Conservation (phyloP, 2,113 vertebrate species). For the Sprattus sprattus region DNA sequence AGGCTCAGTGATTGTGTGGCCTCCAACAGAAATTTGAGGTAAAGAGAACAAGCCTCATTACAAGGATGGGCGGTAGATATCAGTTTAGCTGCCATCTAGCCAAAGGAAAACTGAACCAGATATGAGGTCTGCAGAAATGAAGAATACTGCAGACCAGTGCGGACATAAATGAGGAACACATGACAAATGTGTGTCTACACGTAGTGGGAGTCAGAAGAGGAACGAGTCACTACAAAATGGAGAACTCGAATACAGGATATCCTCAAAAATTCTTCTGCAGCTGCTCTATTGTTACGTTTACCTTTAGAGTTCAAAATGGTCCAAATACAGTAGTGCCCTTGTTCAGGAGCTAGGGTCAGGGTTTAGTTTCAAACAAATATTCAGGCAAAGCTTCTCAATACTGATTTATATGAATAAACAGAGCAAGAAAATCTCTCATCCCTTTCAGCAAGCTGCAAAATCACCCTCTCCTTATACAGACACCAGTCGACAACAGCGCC, state of each 20-base stretch:
- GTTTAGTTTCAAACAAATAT: not conserved
- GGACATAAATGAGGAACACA: conserved; percentile 37
- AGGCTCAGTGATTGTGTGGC: not conserved
- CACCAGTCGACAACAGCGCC: not conserved
- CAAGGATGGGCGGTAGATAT: not conserved
- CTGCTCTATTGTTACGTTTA: not conserved
- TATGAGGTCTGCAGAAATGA: not conserved
- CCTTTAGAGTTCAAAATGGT: not conserved
- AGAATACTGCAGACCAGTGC: not conserved
- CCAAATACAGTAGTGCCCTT: not conserved
- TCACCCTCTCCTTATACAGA: not conserved
- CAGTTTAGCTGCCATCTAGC: not conserved
- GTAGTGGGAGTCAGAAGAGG: conserved; percentile 33
- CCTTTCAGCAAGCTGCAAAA: too few relatives aligned
- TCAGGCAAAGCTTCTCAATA: too few relatives aligned
- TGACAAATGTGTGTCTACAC: conserved; percentile 20
- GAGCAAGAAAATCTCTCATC: too few relatives aligned
- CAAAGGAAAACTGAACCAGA: not conserved
- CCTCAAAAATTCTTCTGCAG: not conserved
- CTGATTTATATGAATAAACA: too few relatives aligned
- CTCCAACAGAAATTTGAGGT: not conserved
- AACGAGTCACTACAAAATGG: conserved; percentile 39
- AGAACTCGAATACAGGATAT: conserved; percentile 45
- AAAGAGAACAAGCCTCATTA: not conserved
- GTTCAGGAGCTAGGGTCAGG: not conserved